Conservation (phyloP, 2,113 vertebrate species). For the Stercorarius parasiticus region DNA sequence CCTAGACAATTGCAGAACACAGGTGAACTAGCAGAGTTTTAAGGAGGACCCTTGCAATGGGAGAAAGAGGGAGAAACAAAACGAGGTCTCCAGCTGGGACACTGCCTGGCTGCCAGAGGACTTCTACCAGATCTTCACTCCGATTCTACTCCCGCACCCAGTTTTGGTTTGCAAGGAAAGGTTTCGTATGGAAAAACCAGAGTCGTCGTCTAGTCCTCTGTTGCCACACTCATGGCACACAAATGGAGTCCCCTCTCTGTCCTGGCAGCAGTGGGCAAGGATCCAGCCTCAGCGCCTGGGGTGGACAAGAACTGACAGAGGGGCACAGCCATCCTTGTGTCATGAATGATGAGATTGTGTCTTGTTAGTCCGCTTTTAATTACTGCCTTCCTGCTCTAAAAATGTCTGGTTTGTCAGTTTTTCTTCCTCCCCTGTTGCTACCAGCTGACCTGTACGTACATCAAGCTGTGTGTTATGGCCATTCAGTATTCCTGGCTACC, state of each 20-base stretch:
- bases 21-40: neutral
- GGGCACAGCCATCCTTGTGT: neutral
- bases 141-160: neutral
- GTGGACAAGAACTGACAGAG: accelerated
- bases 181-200: neutral
- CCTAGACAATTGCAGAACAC: neutral
- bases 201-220: neutral
- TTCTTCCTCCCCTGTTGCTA: neutral
- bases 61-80: neutral
- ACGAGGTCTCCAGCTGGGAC: neutral
- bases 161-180: neutral
- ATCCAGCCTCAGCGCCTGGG: neutral
- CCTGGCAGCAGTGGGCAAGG: neutral
- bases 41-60: neutral
- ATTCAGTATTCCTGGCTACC: neutral
- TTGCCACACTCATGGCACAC: neutral
- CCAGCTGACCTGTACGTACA: neutral
- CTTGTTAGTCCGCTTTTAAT: neutral
- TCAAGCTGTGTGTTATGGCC: accelerated
- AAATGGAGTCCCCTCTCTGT: neutral
- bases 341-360: neutral
- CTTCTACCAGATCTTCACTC: neutral
- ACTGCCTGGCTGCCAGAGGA: neutral
- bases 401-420: neutral
- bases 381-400: neutral